These are phyloP conservation scores for Drosophila ambigua DNA, from an alignment of 1,140 invertebrate genomes.

Conservation along the genomic window DNA sequence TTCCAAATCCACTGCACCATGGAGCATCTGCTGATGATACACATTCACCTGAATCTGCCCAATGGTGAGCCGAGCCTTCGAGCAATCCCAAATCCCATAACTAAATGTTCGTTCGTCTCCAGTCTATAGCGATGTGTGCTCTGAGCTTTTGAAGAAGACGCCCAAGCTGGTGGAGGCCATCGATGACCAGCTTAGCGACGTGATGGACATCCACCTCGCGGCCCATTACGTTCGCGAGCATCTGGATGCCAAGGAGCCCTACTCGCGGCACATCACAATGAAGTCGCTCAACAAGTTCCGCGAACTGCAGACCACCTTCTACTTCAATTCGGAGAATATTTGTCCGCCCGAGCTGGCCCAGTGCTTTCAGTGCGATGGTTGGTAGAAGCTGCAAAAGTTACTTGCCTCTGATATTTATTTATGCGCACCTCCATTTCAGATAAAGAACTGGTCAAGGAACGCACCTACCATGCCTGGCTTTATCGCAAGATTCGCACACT, in stretches of 20 bases:
- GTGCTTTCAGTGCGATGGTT: conserved; percentile 70
- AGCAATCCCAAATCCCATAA: not conserved
- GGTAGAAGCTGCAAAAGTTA: not conserved
- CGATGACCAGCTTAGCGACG: conserved; percentile 65
- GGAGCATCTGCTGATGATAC: conserved; percentile 80
- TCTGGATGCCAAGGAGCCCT: conserved; percentile 73
- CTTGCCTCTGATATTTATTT: not conserved
- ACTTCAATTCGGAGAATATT: conserved; percentile 75
- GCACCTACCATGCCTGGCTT: conserved; percentile 70
- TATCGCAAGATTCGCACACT: conserved; percentile 73
- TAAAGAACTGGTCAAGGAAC: conserved; percentile 69
- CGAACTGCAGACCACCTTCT: conserved; percentile 69
- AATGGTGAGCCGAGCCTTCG: conserved; percentile 48
- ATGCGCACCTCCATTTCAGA: conserved; percentile 44
- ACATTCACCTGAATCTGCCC: conserved; percentile 77
- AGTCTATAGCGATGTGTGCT: conserved; percentile 74
- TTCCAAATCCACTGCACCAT: conserved; percentile 77
- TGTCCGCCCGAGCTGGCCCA: conserved; percentile 68
- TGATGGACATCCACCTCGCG: conserved; percentile 69
- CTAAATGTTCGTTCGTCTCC: not conserved
- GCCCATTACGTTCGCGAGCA: conserved; percentile 65
- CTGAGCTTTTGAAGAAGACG: conserved; percentile 60
- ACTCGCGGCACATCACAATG: conserved; percentile 70
- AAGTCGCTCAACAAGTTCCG: conserved; percentile 71
- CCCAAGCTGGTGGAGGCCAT: conserved; percentile 56